These are phyloP conservation scores for Nanorana parkeri DNA, from an alignment of 2,113 vertebrate genomes.

Conservation along the genomic window DNA sequence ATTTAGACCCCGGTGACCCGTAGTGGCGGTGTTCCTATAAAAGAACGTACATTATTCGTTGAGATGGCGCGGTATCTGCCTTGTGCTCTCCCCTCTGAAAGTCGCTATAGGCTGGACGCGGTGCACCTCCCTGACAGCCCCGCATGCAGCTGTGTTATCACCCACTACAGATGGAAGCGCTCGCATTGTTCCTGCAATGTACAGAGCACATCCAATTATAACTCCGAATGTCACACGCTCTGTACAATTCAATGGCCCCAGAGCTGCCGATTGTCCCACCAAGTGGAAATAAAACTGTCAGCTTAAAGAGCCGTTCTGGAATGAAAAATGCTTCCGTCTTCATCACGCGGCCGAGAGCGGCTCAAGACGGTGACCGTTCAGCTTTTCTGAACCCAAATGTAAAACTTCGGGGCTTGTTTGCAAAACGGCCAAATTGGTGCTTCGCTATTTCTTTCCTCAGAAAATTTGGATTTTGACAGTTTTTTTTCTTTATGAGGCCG, in stretches of 20 bases:
- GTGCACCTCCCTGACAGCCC: background rate
- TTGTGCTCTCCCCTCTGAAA: background rate
- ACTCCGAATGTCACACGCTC: constrained; percentile 24
- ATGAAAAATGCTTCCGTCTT: background rate
- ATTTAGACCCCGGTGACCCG: background rate
- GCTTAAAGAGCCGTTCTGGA: constrained; percentile 24
- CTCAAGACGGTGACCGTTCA: too few relatives aligned
- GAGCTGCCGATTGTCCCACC: constrained; percentile 17
- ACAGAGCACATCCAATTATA: constrained; percentile 44
- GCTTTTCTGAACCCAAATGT: too few relatives aligned
- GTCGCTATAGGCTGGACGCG: background rate
- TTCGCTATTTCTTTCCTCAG: too few relatives aligned
- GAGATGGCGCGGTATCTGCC: background rate
- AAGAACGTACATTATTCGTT: background rate
- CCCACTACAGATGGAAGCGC: constrained; percentile 10
- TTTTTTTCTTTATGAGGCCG: too few relatives aligned
- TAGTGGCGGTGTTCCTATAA: background rate
- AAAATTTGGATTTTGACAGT: too few relatives aligned
- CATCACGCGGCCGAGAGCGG: too few relatives aligned
- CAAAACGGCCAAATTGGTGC: too few relatives aligned
- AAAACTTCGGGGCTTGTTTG: too few relatives aligned
- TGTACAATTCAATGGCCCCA: constrained; percentile 4
- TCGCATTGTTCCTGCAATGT: constrained; percentile 31
- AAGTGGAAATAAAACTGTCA: constrained; percentile 6
- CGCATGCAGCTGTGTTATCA: constrained; percentile 30